phyloP scores from a whole-genome alignment of 2,113 vertebrate species.

The Onychostruthus taczanowskii region DNA sequence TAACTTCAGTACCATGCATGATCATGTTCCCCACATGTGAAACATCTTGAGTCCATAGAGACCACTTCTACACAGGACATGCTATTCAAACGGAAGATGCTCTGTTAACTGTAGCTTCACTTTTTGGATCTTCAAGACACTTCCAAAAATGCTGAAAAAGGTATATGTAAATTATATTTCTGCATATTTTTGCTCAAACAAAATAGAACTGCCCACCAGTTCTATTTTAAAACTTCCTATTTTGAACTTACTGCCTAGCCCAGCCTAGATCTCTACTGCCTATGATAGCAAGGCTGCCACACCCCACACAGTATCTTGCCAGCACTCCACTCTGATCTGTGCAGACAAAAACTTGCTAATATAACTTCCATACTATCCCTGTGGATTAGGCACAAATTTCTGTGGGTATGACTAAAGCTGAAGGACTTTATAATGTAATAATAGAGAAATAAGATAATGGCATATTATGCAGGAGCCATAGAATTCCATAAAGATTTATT shows the following conservation, averaged over 20 bases:
- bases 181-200: background rate
- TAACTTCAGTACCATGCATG: background rate
- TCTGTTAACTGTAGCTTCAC: background rate
- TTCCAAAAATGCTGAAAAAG: background rate
- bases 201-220: background rate
- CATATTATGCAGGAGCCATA: background rate
- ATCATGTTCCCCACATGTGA: background rate
- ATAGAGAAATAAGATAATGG: background rate
- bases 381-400: background rate
- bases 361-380: background rate
- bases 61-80: background rate
- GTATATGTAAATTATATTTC: background rate
- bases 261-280: background rate
- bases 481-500: background rate
- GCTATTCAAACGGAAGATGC: background rate
- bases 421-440: background rate
- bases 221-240: background rate
- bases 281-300: background rate
- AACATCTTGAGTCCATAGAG: background rate
- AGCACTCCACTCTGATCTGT: background rate
- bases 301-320: background rate
- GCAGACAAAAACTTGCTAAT: background rate
- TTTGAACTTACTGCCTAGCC: background rate
- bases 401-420: background rate
- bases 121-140: background rate